Evolutionary conservation across 2,113 vertebrate genomes (phyloP).

Genomic region (Ramphastos sulfuratus): DNA sequence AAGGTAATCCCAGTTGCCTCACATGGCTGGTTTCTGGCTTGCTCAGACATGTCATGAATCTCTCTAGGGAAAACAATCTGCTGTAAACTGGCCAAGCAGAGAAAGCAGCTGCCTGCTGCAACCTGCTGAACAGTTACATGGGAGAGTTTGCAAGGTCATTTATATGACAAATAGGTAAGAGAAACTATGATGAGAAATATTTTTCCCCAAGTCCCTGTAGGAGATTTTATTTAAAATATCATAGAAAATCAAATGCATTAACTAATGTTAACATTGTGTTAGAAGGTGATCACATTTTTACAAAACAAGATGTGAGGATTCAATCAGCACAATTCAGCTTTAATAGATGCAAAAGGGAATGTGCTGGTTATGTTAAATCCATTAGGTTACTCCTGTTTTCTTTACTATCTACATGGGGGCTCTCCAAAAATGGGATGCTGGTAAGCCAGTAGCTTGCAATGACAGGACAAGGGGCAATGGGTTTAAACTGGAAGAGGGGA

Average conservation of each 20-base stretch:
- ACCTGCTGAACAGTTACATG: neutral
- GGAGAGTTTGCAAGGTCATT: neutral
- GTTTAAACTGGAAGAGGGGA: too few species aligned
- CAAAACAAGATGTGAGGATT: neutral
- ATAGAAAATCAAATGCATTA: neutral
- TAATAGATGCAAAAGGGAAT: neutral
- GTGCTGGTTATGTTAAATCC: neutral
- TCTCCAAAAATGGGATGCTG: neutral
- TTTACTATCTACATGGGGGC: neutral
- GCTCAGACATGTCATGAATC: neutral
- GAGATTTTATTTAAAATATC: neutral
- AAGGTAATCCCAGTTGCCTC: neutral
- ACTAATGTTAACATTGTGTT: neutral
- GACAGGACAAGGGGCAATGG: too few species aligned
- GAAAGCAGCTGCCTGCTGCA: neutral
- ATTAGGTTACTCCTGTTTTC: neutral
- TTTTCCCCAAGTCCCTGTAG: neutral
- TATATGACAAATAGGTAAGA: neutral
- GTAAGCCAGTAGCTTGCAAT: neutral
- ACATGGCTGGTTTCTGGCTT: conserved; percentile 7
- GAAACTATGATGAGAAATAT: neutral
- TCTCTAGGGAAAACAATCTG: neutral
- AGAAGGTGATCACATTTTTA: neutral
- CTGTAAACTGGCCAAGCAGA: neutral
- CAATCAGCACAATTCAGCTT: neutral